Conservation (phyloP, 2,797 vertebrate species). For the Notolabrus celidotus region DNA sequence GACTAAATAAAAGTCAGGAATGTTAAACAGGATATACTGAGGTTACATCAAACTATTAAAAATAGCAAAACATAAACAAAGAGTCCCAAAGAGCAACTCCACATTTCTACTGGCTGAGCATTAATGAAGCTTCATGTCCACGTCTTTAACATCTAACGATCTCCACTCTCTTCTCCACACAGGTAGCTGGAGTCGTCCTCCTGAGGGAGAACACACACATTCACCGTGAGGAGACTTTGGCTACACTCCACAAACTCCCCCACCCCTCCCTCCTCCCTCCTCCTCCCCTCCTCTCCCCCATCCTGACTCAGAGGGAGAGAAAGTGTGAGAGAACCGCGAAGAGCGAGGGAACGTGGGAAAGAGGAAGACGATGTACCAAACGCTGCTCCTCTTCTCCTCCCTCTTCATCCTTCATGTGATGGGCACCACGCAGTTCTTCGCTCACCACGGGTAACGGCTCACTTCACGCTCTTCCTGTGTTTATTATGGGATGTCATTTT, state of each 20-base stretch:
- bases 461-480: slow-evolving; percentile 48
- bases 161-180: slow-evolving; percentile 19
- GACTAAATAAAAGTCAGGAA: too few relatives aligned
- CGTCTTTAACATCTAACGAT: not conserved
- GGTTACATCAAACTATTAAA: too few relatives aligned
- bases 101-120: too few relatives aligned
- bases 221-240: slow-evolving; percentile 50
- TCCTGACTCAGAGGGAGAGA: slow-evolving; percentile 48
- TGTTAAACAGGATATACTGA: too few relatives aligned
- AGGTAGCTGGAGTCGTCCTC: slow-evolving; percentile 71
- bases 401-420: slow-evolving; percentile 82
- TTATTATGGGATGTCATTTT: slow-evolving; percentile 53
- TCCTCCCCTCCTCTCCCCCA: slow-evolving; percentile 33
- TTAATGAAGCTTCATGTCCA: slow-evolving; percentile 3
- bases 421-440: slow-evolving; percentile 72
- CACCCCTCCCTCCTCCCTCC: not conserved
- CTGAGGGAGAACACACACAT: slow-evolving; percentile 36
- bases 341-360: slow-evolving; percentile 75
- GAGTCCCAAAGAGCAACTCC: too few relatives aligned
- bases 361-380: slow-evolving; percentile 80
- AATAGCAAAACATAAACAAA: too few relatives aligned
- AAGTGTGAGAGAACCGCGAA: slow-evolving; percentile 12
- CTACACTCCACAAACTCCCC: slow-evolving; percentile 11
- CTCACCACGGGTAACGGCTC: slow-evolving; percentile 82
- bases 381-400: slow-evolving; percentile 81